These are phyloP conservation scores for Chymomyza caudatula DNA, from an alignment of 2,888 invertebrate genomes.

Conservation along the genomic window DNA sequence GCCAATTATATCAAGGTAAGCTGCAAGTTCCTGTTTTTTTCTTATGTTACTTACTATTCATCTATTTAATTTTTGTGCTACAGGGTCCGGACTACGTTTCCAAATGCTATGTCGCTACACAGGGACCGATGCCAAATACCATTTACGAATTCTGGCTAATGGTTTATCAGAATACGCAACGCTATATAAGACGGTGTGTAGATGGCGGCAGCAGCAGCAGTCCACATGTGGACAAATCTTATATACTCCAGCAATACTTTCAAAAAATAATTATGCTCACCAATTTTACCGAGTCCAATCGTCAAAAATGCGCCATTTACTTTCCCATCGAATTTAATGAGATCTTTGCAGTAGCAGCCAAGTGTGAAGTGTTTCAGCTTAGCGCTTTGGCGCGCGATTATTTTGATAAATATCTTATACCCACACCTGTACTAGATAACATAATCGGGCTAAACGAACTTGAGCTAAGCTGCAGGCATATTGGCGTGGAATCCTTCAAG, in stretches of 20 bases:
- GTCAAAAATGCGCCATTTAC: constrained; percentile 93
- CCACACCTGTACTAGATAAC: constrained; percentile 26
- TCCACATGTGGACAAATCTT: constrained; percentile 62
- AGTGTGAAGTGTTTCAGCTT: constrained; percentile 60
- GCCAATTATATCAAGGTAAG: constrained; percentile 94
- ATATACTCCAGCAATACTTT: constrained; percentile 77
- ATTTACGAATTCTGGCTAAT: constrained; percentile 94
- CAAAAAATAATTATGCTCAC: constrained; percentile 92
- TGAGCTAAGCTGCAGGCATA: constrained; percentile 40
- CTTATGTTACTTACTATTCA: constrained; percentile 5
- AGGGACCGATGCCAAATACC: constrained; percentile 94
- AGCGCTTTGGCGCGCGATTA: constrained; percentile 42
- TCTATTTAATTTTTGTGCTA: constrained; percentile 35
- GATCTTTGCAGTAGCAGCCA: constrained; percentile 75
- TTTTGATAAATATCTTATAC: constrained; percentile 48
- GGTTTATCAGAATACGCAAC: constrained; percentile 82
- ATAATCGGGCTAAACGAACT: constrained; percentile 20
- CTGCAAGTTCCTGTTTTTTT: constrained; percentile 3
- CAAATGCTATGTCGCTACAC: constrained; percentile 93
- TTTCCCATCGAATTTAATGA: constrained; percentile 84
- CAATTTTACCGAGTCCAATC: constrained; percentile 89
- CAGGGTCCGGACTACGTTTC: constrained; percentile 94
- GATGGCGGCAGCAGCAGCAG: constrained; percentile 62
- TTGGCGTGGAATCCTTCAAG: constrained; percentile 53
- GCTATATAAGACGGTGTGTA: constrained; percentile 61